Conservation (phyloP, 2,113 vertebrate species). For the Rhadina sibilatrix region DNA sequence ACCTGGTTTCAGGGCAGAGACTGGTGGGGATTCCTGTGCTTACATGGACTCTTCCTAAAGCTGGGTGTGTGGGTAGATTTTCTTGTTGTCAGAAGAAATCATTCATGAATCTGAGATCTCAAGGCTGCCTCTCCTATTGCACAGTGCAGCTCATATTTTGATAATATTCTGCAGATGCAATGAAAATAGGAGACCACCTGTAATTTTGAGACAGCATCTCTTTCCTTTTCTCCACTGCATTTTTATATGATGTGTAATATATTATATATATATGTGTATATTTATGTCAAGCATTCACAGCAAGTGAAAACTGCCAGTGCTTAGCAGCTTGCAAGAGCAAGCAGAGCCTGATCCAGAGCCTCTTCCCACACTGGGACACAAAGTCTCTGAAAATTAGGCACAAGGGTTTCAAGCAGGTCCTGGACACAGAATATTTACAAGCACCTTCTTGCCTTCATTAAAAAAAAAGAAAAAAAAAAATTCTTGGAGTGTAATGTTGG, state of each 20-base stretch:
- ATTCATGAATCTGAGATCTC: background rate
- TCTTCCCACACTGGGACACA: background rate
- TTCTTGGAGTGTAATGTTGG: fast-evolving
- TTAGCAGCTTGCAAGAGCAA: background rate
- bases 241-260: background rate
- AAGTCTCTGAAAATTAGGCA: background rate
- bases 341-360: background rate
- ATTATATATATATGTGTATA: too few species aligned
- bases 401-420: background rate
- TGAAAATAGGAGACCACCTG: background rate
- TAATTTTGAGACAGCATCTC: background rate
- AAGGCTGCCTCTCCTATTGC: background rate
- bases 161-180: background rate
- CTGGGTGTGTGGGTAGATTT: background rate
- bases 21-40: background rate
- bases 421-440: background rate
- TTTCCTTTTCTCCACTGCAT: background rate
- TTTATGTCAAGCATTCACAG: background rate
- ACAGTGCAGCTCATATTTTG: background rate
- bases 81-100: background rate
- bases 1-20: background rate
- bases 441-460: background rate
- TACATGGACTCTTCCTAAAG: background rate
- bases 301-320: background rate
- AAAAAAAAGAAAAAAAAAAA: background rate